Base-by-base conservation (phyloP, 1,140 invertebrate species). In the Neuroterus valhalla region DNA sequence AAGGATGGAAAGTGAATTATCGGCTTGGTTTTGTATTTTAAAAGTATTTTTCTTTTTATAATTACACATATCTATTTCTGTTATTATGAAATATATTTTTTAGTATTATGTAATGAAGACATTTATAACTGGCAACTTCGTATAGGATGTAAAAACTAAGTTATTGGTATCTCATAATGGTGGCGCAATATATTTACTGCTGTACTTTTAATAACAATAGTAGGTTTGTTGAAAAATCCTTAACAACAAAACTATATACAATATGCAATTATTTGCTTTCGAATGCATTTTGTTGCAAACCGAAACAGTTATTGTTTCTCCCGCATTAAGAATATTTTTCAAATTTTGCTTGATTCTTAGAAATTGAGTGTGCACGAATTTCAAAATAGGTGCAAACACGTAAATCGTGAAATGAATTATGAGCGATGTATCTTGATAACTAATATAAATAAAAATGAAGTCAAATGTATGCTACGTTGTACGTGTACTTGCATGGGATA, bases 401-500 rank as follows among this genome's bases (percentile, higher is more conserved):
- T 8, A 5, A 10, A 8, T 38, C 31, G 31, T 8, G 31, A 38
- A 38, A 38, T 38, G 31, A 5, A 62, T 26, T 62, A 15, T 23
- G 31, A 62, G 15, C n/a, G 31, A 8, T 62, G 23, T 62, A 62
- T 15, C 5, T 4, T 62, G 31, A 14, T 4, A 62, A 26, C n/a
- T 62, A 17, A 48, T 48, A 17, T 17, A 8, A 48, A n/a, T 17
- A 17, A 55, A 21, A 23, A 55, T 55, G 14, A 55, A 62, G 31
- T 62, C 55, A n/a, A 62, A 23, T 62, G 55, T 62, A 62, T 62
- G 31, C 55, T 38, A 62, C 21, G 21, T 62, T 62, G 55, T 62
- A 62, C 55, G 23, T 26, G 23, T 62, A 62, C 31, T 31, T 23
- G 8, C 4, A n/a, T 62, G 55, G 55, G 14, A 31, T 62, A 62